Evolutionary conservation across 2,113 vertebrate genomes (phyloP), one percentile per base, ranked within the genome.

Genomic region (Agelaius phoeniceus): DNA sequence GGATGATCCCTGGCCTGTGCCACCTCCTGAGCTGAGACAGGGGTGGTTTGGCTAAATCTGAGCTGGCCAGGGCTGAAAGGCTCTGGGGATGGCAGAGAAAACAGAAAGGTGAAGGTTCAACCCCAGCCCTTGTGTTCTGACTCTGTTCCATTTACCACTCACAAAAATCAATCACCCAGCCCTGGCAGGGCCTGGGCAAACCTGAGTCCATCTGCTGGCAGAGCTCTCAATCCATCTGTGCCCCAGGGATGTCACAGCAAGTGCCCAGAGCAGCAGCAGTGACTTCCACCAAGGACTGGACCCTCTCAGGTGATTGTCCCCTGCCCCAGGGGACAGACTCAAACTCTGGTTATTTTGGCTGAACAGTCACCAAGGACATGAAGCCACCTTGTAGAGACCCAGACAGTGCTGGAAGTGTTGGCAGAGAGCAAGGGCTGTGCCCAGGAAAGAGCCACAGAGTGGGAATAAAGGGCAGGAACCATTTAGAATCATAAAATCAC

Each of bases 51-150:
- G 31, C 28, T 61, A 58, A 54, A 10, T 19, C 51, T 58, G 52
- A 37, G 4, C 0, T 46, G 39, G 8, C 12, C 44, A 65, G 24
- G 37, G 44, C 48, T 93, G 35, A 30, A 73, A 2, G 3, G 15
- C 0, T 0, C 46, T 17, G 48, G 28, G 35, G 16, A 52, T 16
- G 62, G 58, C 18, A 24, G 7, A 4, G 2, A 21, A 18, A 81
- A 6, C 0, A 0, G 43, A 20, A 67, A 43, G 2, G 28, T 28
- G 52, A 62, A 67, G 48, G 43, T 5, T 46, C 22, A 84, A 55
- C 9, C 55, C 23, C 33, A 67, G 16, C 39, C 49, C 22, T 69
- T 7, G 8, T 37, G 41, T 41, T 48, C 48, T 21, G 37, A 57
- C 71, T 52, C 30, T 55, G 35, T 17, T 87, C 55, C 35, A 55